These are phyloP conservation scores for Ridgeia piscesae DNA, from an alignment of 1,140 invertebrate species.

Conservation along the genomic window DNA sequence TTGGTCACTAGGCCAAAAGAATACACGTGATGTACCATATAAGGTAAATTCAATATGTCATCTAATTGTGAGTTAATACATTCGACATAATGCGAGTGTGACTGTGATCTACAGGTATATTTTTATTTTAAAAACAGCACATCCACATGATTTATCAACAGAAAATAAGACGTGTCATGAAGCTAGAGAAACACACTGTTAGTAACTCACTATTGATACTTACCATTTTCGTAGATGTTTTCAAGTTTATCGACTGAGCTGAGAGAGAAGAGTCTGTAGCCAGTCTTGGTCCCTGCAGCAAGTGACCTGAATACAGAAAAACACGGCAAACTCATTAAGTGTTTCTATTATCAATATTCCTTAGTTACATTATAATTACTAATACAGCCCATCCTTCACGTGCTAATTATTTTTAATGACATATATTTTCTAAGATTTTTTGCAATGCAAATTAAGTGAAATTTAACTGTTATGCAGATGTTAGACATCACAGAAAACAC, in stretches of 20 bases:
- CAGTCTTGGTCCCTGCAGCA: conserved; percentile 84
- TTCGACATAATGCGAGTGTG: not conserved
- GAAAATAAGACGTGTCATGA: not conserved
- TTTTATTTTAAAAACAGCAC: not conserved
- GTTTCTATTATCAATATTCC: too few species aligned
- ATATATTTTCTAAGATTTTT: too few species aligned
- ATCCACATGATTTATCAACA: not conserved
- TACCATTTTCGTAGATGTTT: conserved; percentile 82
- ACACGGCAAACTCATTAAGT: not conserved
- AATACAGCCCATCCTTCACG: too few species aligned
- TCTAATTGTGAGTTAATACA: not conserved
- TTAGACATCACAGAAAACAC: too few species aligned
- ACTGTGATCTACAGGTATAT: not conserved
- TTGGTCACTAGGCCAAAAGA: too few species aligned
- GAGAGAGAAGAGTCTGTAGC: conserved; percentile 85
- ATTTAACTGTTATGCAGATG: too few species aligned
- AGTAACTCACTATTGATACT: conserved; percentile 33
- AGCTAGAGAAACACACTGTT: not conserved
- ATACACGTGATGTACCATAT: not conserved
- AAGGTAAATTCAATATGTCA: not conserved
- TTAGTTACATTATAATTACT: too few species aligned
- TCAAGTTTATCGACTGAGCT: conserved; percentile 82
- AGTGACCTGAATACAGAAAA: conserved; percentile 71
- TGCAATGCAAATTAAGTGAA: too few species aligned
- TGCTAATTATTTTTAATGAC: too few species aligned